These are phyloP conservation scores for Mungos mungo DNA, from an alignment of 2,113 vertebrate species.

Conservation along the genomic window DNA sequence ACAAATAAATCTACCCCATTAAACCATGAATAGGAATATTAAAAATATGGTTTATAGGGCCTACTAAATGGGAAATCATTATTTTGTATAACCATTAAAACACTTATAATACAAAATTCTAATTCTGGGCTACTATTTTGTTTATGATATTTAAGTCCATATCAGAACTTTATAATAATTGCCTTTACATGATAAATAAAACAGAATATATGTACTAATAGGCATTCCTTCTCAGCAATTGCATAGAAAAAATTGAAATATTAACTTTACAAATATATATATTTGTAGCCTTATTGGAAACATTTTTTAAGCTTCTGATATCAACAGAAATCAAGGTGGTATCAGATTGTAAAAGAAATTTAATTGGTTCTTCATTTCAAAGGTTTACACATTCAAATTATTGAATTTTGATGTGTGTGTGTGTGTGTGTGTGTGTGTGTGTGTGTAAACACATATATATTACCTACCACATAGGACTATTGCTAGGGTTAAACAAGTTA, in stretches of 20 bases:
- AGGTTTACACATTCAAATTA: neutral
- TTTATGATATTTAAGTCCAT: neutral
- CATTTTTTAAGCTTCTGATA: neutral
- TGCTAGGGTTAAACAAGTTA: neutral
- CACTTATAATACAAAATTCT: neutral
- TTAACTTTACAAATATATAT: neutral
- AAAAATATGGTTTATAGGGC: neutral
- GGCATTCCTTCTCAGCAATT: neutral
- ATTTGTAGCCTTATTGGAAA: neutral
- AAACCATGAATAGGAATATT: neutral
- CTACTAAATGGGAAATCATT: neutral
- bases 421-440: too few species aligned
- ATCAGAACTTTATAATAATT: neutral
- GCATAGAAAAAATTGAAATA: neutral
- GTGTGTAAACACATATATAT: neutral
- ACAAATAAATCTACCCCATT: neutral
- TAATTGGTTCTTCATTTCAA: constrained; percentile 64
- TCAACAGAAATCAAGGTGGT: constrained; percentile 29
- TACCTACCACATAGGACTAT: neutral
- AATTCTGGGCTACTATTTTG: neutral
- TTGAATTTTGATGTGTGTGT: constrained; percentile 43
- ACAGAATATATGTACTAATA: neutral
- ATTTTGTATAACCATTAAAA: neutral
- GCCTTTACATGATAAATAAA: neutral
- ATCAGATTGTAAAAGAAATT: constrained; percentile 61